Conservation (phyloP, 2,888 invertebrate species). For the Microchrysa polita region DNA sequence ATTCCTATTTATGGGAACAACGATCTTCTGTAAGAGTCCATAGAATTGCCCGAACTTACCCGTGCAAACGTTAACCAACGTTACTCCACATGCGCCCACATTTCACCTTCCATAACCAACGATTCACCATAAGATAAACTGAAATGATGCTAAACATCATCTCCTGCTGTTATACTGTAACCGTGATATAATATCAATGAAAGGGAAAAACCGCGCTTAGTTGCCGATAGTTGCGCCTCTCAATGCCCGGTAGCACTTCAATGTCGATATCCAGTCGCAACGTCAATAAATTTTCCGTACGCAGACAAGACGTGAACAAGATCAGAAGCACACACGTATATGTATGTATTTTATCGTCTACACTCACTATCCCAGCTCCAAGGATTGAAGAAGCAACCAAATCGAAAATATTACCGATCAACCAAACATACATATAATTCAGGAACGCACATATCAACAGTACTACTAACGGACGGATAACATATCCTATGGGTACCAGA, state of each 20-base stretch:
- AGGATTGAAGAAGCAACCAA: slow-evolving; percentile 25
- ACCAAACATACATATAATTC: slow-evolving; percentile 31
- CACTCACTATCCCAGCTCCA: no score
- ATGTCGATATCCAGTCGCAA: slow-evolving; percentile 64
- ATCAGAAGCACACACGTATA: slow-evolving; percentile 24
- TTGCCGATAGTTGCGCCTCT: slow-evolving; percentile 8
- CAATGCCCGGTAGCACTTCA: slow-evolving; percentile 64
- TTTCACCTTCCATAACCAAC: neutral
- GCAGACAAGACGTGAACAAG: slow-evolving; percentile 52
- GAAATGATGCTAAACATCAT: neutral
- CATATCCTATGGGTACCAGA: slow-evolving; percentile 44
- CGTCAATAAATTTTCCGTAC: slow-evolving; percentile 63
- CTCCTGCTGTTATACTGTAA: neutral
- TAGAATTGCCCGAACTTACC: no score
- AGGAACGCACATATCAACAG: slow-evolving; percentile 44
- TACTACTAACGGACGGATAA: slow-evolving; percentile 27
- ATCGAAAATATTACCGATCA: slow-evolving; percentile 25
- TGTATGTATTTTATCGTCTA: no score
- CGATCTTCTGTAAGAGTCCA: no score
- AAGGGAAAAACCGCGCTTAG: slow-evolving; percentile 12
- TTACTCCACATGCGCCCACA: neutral
- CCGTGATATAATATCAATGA: slow-evolving; percentile 14
- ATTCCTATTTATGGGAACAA: no score
- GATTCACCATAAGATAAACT: neutral
- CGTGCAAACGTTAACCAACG: no score